Evolutionary conservation across 1,140 invertebrate genomes (phyloP), one percentile per base, ranked within the genome.

Genomic region (Aphelinus certus): DNA sequence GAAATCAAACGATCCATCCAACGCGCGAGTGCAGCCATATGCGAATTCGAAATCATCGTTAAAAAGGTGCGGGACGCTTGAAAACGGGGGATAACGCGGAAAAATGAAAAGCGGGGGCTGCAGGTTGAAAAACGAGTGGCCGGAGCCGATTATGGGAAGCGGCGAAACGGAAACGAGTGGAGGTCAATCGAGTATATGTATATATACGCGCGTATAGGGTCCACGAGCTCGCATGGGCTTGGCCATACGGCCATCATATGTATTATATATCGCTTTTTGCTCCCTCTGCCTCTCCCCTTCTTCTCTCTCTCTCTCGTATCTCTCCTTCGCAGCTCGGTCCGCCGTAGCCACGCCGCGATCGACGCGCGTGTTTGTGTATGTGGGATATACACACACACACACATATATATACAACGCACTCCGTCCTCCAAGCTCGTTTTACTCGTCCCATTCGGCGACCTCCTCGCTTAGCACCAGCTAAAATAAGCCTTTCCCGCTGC

Each of bases 391-490:
- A 26, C 26, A 26, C 26, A 26, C 26, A 26, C 26, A 26, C 1
- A 60, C 68, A 6, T 10, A 62, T 10, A 62, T 47, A 10, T 70
- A 68, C 76, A 74, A 76, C 74, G 79, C 80, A 80, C 79, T 81
- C 76, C 76, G 84, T 86, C 84, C 84, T 86, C 85, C 84, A 72
- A 63, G 80, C 79, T 84, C 81, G 81, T 83, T 85, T 85, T 81
- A 85, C 82, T 82, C 82, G 83, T 84, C 83, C 85, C 85, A 83
- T 26, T 26, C 26, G 79, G 77, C 83, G 84, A 83, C 85, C 85
- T 86, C 81, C 83, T 74, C 77, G 81, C 84, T 26, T 26, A 26
- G 26, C 26, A 26, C 26, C 26, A 26, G 26, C 84, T 80, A 85
- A 86, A 85, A 86, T 85, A 85, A 85, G 81, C 82, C 82, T 82